Conservation (phyloP, 2,888 invertebrate genomes). For the Dascillus cervinus region DNA sequence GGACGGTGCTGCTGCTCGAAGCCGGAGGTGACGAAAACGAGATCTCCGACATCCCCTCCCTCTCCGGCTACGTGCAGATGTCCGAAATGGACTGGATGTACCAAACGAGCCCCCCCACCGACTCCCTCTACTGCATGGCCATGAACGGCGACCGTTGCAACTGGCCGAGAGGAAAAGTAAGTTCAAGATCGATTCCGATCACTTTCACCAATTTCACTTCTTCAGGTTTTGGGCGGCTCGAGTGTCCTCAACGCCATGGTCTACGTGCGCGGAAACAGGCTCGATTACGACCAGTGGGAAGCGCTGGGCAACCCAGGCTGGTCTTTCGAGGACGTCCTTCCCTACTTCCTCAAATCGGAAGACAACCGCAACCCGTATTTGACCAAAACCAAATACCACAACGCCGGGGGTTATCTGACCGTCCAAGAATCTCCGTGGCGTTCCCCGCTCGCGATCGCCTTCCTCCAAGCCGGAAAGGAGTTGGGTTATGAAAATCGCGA, state of each 20-base stretch:
- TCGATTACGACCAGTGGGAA: slow-evolving; percentile 85
- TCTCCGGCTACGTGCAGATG: slow-evolving; percentile 77
- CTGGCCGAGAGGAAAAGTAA: slow-evolving; percentile 84
- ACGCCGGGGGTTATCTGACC: slow-evolving; percentile 71
- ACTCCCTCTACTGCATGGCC: slow-evolving; percentile 75
- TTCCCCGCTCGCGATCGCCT: slow-evolving; percentile 73
- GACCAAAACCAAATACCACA: slow-evolving; percentile 65
- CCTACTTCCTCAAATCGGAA: slow-evolving; percentile 81
- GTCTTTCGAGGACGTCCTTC: slow-evolving; percentile 74
- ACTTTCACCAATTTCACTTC: not conserved
- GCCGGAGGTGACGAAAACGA: slow-evolving; percentile 86
- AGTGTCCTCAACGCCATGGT: slow-evolving; percentile 89
- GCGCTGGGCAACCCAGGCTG: slow-evolving; percentile 77
- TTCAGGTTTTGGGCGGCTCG: slow-evolving; percentile 66
- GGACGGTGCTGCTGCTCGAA: slow-evolving; percentile 77
- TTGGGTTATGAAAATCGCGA: slow-evolving; percentile 68
- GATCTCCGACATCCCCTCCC: slow-evolving; percentile 78
- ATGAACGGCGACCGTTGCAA: slow-evolving; percentile 84
- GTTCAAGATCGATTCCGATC: too few species aligned
- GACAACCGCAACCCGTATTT: slow-evolving; percentile 81
- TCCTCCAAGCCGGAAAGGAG: slow-evolving; percentile 73
- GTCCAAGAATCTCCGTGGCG: slow-evolving; percentile 82
- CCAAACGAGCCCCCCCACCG: slow-evolving; percentile 71
- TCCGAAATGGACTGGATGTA: slow-evolving; percentile 89
- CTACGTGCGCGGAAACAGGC: slow-evolving; percentile 79